Evolutionary conservation across 2,113 vertebrate genomes (phyloP).

Genomic region (Hepsetus odoe): DNA sequence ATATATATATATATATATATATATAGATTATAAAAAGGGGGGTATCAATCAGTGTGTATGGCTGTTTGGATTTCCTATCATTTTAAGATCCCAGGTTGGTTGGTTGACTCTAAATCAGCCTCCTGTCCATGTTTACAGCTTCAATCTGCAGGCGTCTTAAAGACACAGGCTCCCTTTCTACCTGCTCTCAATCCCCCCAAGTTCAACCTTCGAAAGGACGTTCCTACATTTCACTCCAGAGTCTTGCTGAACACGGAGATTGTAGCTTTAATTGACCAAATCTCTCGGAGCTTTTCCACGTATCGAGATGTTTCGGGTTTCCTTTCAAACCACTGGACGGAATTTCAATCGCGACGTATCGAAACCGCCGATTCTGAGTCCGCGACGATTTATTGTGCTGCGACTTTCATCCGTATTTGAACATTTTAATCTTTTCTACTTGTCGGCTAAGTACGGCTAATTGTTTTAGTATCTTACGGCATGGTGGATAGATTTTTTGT

Average conservation of each 20-base stretch:
- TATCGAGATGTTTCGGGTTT: conserved; percentile 86
- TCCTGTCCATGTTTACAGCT: conserved; percentile 95
- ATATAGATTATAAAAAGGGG: conserved; percentile 71
- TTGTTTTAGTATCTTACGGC: conserved; percentile 99
- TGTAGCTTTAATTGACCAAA: conserved; percentile 98
- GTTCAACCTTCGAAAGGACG: conserved; percentile 69
- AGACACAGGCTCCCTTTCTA: conserved; percentile 89
- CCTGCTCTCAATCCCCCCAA: conserved; percentile 48
- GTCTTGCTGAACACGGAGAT: conserved; percentile 85
- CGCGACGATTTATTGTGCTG: conserved; percentile 93
- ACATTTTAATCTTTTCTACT: conserved; percentile 99
- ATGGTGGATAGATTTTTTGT: conserved; percentile 99
- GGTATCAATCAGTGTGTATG: conserved; percentile 97
- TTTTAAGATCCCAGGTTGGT: conserved; percentile 86
- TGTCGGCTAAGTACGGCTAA: conserved; percentile 96
- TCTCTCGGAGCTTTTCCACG: conserved; percentile 90
- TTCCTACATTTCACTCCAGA: conserved; percentile 69
- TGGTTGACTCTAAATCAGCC: conserved; percentile 91
- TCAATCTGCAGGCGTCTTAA: conserved; percentile 98
- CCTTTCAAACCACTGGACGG: conserved; percentile 87
- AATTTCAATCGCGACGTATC: conserved; percentile 75
- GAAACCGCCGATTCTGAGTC: conserved; percentile 98
- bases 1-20: conserved; percentile 77
- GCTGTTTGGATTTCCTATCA: conserved; percentile 96
- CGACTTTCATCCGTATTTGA: conserved; percentile 99